Conservation (phyloP, 2,797 vertebrate species). For the Acrossocheilus fasciatus region DNA sequence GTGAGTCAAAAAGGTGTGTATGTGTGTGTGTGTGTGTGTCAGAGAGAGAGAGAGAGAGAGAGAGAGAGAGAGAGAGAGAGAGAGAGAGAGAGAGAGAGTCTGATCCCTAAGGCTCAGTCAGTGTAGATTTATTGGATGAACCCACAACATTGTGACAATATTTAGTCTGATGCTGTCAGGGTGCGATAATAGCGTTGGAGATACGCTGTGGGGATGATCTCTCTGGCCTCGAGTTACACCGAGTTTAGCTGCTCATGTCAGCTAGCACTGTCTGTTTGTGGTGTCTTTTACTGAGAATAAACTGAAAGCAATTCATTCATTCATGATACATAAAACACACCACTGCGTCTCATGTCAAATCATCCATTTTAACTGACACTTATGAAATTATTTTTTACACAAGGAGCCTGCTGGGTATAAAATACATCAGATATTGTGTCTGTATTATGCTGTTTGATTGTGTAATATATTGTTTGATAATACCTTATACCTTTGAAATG, state of each 20-base stretch:
- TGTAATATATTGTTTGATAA: slow-evolving; percentile 22
- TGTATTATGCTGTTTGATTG: background rate
- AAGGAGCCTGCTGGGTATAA: background rate
- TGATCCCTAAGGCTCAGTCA: slow-evolving; percentile 72
- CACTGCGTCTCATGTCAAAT: background rate
- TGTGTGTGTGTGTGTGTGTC: slow-evolving; percentile 39
- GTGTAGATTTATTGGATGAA: slow-evolving; percentile 71
- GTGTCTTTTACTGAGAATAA: slow-evolving; percentile 34
- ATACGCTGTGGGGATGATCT: slow-evolving; percentile 58
- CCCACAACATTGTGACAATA: slow-evolving; percentile 67
- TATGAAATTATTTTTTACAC: background rate
- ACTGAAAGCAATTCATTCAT: slow-evolving; percentile 35
- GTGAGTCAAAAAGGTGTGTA: slow-evolving; percentile 36
- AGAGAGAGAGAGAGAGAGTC: slow-evolving; percentile 51
- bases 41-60: slow-evolving; percentile 42
- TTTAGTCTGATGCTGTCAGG: slow-evolving; percentile 72
- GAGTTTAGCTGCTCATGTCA: slow-evolving; percentile 43
- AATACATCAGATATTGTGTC: background rate
- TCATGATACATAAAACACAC: slow-evolving; percentile 13
- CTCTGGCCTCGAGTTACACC: slow-evolving; percentile 55
- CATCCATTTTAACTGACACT: background rate
- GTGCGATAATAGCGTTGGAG: slow-evolving; percentile 64
- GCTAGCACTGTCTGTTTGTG: slow-evolving; percentile 38
- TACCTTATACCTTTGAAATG: background rate
- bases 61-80: slow-evolving; percentile 40